Evolutionary conservation across 2,888 invertebrate genomes (phyloP).

Genomic region (Sinopyrophorus schimmeli): DNA sequence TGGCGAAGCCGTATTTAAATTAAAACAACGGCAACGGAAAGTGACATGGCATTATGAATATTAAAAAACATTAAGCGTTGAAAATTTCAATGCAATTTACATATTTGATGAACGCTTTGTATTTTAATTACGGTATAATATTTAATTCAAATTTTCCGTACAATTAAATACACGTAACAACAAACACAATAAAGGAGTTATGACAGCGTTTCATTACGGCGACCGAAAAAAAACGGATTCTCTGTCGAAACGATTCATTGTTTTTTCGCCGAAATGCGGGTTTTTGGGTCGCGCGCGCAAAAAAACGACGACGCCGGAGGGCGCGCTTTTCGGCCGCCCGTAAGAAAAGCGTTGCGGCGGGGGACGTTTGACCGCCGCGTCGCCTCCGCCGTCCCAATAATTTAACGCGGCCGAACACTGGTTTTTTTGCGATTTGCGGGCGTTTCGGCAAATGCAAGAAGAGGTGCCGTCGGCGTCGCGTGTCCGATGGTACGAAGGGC

Average conservation of each 20-base stretch:
- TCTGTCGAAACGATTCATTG: constrained; percentile 39
- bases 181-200: constrained; percentile 49
- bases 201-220: constrained; percentile 50
- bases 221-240: constrained; percentile 49
- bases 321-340: no score
- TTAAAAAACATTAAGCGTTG: constrained; percentile 55
- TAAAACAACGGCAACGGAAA: constrained; percentile 43
- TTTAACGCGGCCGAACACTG: no score
- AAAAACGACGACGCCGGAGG: no score
- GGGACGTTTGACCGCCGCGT: no score
- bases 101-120: constrained; percentile 58
- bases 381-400: no score
- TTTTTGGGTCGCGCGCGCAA: no score
- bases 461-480: no score
- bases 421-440: no score
- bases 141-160: constrained; percentile 57
- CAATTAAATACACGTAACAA: constrained; percentile 55
- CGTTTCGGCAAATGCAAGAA: no score
- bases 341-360: no score
- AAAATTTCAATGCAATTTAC: constrained; percentile 56
- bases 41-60: constrained; percentile 52
- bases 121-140: constrained; percentile 57
- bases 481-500: constrained; percentile 47
- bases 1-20: constrained; percentile 45
- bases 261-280: no score